Evolutionary conservation across 2,797 vertebrate species (phyloP), one percentile per base, ranked within the genome.

Genomic region (Sciaenops ocellatus): DNA sequence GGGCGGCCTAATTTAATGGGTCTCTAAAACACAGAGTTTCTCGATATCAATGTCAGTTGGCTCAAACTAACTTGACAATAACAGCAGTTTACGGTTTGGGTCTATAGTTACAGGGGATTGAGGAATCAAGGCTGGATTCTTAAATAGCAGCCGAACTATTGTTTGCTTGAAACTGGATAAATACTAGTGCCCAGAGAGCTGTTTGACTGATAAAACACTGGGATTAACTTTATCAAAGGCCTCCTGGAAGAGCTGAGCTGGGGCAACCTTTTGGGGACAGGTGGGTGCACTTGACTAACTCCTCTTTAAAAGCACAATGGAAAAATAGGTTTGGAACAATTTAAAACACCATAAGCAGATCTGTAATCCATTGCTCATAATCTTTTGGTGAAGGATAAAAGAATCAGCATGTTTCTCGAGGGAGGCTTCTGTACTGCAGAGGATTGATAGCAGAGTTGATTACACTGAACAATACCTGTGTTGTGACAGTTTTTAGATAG

Each of bases 361-460:
- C 15, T 41, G 9, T 30, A 66, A 18, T 65, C 44, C 18, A 16
- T 5, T 22, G 51, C 79, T 24, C 9, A 0, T 24, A 38, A 48
- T 65, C 62, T 47, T 66, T 48, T 82, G 76, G 30, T 54, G 56
- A 51, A 47, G 28, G 81, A 65, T 77, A 44, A 74, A 86, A 82
- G 56, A 80, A 50, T n/a, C 59, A 10, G 71, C 42, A 9, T 10
- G 63, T 80, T 82, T 70, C 76, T 80, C 70, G 52, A 41, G 62
- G 65, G 76, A 83, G 24, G 50, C 75, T 60, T 52, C 55, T 67
- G 73, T 46, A 12, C 69, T 50, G 69, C 73, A 77, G 68, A 83
- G 52, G 28, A 47, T 68, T 73, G 84, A 85, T 78, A 79, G 85
- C 67, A 51, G 80, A 73, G 70, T 48, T 79, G 84, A 87, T 88